A percentile compares a stretch with the other conserved stretches of the same genome.
These are phyloP conservation scores for Coreoperca whiteheadi DNA, from an alignment of 2,113 vertebrate species.

Conservation along the genomic window DNA sequence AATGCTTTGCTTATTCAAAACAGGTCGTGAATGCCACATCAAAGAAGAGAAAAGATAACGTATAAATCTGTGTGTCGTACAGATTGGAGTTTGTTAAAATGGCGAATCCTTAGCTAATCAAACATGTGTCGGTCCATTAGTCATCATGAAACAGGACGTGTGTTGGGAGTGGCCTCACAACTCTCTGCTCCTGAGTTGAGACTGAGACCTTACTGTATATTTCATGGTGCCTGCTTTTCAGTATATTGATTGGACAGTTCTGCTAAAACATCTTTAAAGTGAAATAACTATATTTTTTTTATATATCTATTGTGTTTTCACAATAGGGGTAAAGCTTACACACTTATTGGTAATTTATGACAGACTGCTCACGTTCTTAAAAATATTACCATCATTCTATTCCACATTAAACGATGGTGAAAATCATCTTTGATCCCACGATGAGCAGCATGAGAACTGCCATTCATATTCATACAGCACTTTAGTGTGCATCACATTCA, in stretches of 20 bases:
- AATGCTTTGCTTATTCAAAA: not conserved
- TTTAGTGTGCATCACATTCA: constrained; percentile 3
- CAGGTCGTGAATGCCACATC: not conserved
- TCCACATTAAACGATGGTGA: constrained; percentile 9
- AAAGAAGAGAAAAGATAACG: not conserved
- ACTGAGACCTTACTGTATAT: not conserved
- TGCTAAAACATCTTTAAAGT: constrained; percentile 1
- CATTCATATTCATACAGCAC: constrained; percentile 45
- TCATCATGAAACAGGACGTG: constrained; percentile 16
- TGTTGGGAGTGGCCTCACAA: constrained; percentile 19
- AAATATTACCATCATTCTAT: constrained; percentile 13
- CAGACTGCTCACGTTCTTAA: not conserved
- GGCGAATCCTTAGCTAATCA: not conserved
- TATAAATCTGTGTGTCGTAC: not conserved
- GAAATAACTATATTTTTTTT: not conserved
- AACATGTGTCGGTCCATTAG: constrained; percentile 22
- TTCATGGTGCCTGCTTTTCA: not conserved
- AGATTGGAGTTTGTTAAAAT: constrained; percentile 13
- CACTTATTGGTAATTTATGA: constrained; percentile 21
- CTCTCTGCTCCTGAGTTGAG: not conserved
- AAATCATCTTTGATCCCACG: constrained; percentile 30
- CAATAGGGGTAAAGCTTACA: not conserved
- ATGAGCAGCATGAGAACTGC: constrained; percentile 37
- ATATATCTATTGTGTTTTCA: not conserved
- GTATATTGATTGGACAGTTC: not conserved